Percentiles rank a stretch among this genome's conserved stretches.
These are phyloP conservation scores for Nicator chloris DNA, from an alignment of 2,113 vertebrate species.

Conservation along the genomic window DNA sequence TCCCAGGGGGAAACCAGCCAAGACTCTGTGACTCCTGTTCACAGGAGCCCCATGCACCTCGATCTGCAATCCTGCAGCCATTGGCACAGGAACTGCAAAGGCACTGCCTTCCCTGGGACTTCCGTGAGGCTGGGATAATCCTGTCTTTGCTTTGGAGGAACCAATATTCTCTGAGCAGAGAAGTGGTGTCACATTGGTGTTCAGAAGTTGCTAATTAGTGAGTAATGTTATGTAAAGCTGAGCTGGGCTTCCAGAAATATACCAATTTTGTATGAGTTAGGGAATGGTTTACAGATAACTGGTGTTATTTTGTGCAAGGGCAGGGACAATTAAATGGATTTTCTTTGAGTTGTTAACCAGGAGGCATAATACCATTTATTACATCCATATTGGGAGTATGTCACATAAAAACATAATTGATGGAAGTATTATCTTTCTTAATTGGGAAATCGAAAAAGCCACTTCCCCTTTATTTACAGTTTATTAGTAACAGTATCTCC, in stretches of 20 bases:
- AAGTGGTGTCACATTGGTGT: neutral
- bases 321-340: constrained; percentile 37
- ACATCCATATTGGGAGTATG: constrained; percentile 38
- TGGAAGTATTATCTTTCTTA: constrained; percentile 54
- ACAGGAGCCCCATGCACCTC: fast-evolving
- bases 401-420: constrained; percentile 64
- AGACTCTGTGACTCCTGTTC: fast-evolving
- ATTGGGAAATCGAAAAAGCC: constrained; percentile 61
- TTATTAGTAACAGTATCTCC: constrained; percentile 36
- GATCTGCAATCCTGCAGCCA: fast-evolving
- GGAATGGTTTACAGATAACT: neutral
- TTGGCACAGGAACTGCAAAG: neutral
- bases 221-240: neutral
- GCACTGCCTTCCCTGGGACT: neutral
- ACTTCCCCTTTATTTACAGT: constrained; percentile 59
- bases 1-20: neutral
- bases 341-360: constrained; percentile 29
- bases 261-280: neutral
- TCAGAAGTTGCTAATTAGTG: neutral
- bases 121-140: neutral
- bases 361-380: constrained; percentile 27
- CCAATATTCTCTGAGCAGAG: neutral
- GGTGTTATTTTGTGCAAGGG: neutral
- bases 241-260: neutral
- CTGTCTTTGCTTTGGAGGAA: neutral